Base-by-base conservation (phyloP, 2,888 invertebrate species). In the Acholoe squamosa region DNA sequence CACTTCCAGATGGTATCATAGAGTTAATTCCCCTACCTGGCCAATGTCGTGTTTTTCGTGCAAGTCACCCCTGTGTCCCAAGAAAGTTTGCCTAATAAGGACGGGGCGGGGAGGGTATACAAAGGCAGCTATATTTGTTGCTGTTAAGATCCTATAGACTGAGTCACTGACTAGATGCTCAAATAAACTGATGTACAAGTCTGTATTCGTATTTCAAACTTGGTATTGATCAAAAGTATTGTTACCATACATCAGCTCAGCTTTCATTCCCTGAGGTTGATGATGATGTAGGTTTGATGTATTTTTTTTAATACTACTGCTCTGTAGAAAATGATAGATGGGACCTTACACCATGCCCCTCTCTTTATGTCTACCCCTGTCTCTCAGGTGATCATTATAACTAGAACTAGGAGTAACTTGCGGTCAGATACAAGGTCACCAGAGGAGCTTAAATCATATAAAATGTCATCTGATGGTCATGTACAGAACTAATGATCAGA, bases 221-320 rank as follows among this genome's bases (percentile, higher is more conserved):
- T 71, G 71, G 71, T 71, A 71, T 28, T 71, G 71, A 71, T 5
- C 19, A 71, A 71, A 71, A 71, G 71, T 71, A 71, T 71, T 71
- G 71, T 14, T n/a, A 71, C 5, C 1, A 71, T 16, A 3, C 61
- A 7, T 28, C 71, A 71, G 25, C 71, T 67, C 14, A 71, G n/a
- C 28, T 71, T 14, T 28, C 14, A 61, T 19, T 12, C 25, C 25
- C 31, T 14, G 0, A 28, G 28, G 28, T 25, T n/a, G 28, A 28
- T 25, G 5, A 71, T 71, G 31, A 28, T 71, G 71, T 71, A 71
- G 71, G 28, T 5, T 71, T 71, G 43, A 43, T 43, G 43, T 7
- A 43, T 3, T 43, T 43, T 43, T 3, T 43, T 43, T 43, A 3
- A 10, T 3, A 10, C 43, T 43, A 10, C 43, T 43, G 43, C 43